These are phyloP conservation scores for Pyrochroa serraticornis DNA, from an alignment of 2,888 invertebrate species.

Conservation along the genomic window DNA sequence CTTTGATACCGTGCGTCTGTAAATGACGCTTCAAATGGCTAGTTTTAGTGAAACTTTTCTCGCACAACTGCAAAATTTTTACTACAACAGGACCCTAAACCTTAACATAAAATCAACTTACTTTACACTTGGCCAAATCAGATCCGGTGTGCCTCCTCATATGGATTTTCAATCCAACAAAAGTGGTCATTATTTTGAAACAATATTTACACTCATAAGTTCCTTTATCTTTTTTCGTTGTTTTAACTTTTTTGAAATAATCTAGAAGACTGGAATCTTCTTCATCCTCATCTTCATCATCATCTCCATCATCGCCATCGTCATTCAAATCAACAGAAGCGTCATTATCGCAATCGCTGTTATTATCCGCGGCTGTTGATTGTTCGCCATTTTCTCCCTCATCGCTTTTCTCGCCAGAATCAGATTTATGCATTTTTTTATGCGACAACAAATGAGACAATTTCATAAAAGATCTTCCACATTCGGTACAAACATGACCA, in stretches of 20 bases:
- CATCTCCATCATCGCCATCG: constrained; percentile 31
- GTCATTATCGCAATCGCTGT: constrained; percentile 17
- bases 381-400: constrained; percentile 19
- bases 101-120: constrained; percentile 30
- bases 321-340: constrained; percentile 27
- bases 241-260: constrained; percentile 26
- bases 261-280: constrained; percentile 24
- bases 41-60: constrained; percentile 51
- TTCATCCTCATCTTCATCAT: constrained; percentile 27
- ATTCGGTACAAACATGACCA: constrained; percentile 41
- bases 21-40: constrained; percentile 51
- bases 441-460: constrained; percentile 41
- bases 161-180: constrained; percentile 58
- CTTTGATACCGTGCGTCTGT: constrained; percentile 46
- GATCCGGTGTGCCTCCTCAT: constrained; percentile 70
- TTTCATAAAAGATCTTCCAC: constrained; percentile 43
- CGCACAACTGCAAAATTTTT: constrained; percentile 46
- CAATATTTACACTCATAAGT: constrained; percentile 49
- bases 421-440: constrained; percentile 38
- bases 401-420: constrained; percentile 12
- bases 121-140: constrained; percentile 47
- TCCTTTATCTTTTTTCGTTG: constrained; percentile 42
- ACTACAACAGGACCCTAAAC: constrained; percentile 3
- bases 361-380: constrained; percentile 6
- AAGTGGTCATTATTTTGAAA: constrained; percentile 49